Evolutionary conservation across 2,113 vertebrate species (phyloP).

Genomic region (Petroica traversi): DNA sequence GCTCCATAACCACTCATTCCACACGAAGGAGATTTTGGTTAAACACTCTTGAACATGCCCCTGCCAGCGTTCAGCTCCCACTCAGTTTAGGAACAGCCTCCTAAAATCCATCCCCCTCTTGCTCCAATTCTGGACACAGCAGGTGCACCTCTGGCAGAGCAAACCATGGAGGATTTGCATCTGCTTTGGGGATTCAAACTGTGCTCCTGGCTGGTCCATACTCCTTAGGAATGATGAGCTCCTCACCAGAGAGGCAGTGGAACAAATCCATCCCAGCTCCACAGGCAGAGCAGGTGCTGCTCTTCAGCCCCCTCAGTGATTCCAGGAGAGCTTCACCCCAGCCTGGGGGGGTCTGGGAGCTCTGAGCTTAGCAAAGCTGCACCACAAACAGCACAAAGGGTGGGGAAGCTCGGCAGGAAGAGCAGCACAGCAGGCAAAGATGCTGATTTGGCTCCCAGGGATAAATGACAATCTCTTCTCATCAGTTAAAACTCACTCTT

Average conservation of each 20-base stretch:
- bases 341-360: background rate
- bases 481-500: background rate
- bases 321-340: background rate
- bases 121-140: rapidly evolving
- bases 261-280: background rate
- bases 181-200: background rate
- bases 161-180: background rate
- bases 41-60: background rate
- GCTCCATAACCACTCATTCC: background rate
- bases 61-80: background rate
- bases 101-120: background rate
- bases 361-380: background rate
- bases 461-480: background rate
- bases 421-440: background rate
- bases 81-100: background rate
- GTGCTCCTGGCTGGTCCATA: background rate
- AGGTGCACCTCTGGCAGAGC: background rate
- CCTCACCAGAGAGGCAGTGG: rapidly evolving
- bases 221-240: background rate
- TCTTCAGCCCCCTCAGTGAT: background rate
- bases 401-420: background rate
- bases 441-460: background rate
- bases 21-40: background rate
- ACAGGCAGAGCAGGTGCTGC: background rate
- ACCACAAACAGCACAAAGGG: background rate